Evolutionary conservation across 2,888 invertebrate genomes (phyloP), one percentile per base, ranked within the genome.

Genomic region (Urechis unicinctus): DNA sequence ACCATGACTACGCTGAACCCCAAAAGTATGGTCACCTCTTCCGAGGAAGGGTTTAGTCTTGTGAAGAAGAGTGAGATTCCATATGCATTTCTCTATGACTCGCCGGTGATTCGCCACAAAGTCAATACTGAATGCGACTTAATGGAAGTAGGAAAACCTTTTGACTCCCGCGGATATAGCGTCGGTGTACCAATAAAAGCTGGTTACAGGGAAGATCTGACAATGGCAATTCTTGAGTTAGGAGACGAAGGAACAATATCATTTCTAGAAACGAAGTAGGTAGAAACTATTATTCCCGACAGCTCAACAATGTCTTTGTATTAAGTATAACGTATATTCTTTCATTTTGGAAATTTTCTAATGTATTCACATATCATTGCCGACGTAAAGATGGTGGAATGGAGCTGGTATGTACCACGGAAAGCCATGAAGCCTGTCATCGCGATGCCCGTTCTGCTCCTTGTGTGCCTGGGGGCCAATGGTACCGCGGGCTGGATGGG

Each of bases 41-140:
- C 45, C 22, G 13, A 1, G 47, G 46, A 53, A 29, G 53, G 53
- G 28, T 29, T 53, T 17, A 30, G 2, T 2, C 25, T 31, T 9
- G 6, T 47, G 2, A n/a, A n/a, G n/a, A 22, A 22, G 22, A 21
- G n/a, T 13, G 9, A 41, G 9, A 13, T 9, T 5, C 22, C 3
- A 28, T 53, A 31, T 25, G 30, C 28, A 21, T 53, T 53, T 31
- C 25, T 53, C 30, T 53, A 31, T 42, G 43, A 53, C 43, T 13
- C 6, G 28, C 46, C 53, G 17, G 53, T 42, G 13, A 29, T 53
- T 9, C 17, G 36, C n/a, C 26, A 46, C 17, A 42, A 42, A 0
- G 26, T 45, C 6, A 9, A 17, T 0, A 44, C 9, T 22, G 45
- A 53, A 29, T 53, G 53, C 25, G 22, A 30, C 0, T 71, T 75